phyloP scores from a whole-genome alignment of 2,888 invertebrate genomes.

The Vesta saturnalis region DNA sequence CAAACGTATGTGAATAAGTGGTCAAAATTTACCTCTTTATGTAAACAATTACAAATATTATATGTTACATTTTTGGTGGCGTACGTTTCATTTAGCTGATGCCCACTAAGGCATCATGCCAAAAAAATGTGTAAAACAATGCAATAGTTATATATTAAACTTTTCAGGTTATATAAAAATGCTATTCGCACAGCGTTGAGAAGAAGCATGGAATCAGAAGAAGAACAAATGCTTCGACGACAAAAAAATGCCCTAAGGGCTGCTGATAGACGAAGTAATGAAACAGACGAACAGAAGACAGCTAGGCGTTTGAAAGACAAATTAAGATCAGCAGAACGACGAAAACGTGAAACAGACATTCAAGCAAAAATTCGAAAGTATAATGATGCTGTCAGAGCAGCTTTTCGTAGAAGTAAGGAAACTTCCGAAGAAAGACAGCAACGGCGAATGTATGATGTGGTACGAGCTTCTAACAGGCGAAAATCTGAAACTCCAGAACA shows the following conservation, averaged over 20 bases:
- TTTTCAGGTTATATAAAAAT: neutral
- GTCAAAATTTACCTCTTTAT: too few relatives aligned
- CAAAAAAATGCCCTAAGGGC: constrained; percentile 32
- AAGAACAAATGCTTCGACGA: constrained; percentile 24
- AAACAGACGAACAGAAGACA: constrained; percentile 30
- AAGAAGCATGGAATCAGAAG: constrained; percentile 34
- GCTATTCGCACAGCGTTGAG: neutral
- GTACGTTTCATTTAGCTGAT: too few relatives aligned
- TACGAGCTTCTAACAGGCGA: constrained; percentile 29
- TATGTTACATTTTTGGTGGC: too few relatives aligned
- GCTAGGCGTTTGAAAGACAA: constrained; percentile 29
- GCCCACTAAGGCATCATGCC: too few relatives aligned
- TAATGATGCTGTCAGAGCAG: constrained; percentile 35
- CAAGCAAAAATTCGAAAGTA: constrained; percentile 33
- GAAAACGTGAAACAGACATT: constrained; percentile 26
- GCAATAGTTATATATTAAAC: too few relatives aligned
- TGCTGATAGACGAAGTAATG: constrained; percentile 23
- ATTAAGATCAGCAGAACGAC: constrained; percentile 27
- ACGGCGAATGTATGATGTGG: constrained; percentile 26
- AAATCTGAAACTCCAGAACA: constrained; percentile 34
- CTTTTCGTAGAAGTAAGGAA: constrained; percentile 31
- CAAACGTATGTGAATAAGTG: too few relatives aligned
- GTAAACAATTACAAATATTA: too few relatives aligned
- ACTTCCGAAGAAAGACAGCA: constrained; percentile 24
- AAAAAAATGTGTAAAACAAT: too few relatives aligned